Conservation (phyloP, 2,113 vertebrate genomes). For the Arvicanthis niloticus region DNA sequence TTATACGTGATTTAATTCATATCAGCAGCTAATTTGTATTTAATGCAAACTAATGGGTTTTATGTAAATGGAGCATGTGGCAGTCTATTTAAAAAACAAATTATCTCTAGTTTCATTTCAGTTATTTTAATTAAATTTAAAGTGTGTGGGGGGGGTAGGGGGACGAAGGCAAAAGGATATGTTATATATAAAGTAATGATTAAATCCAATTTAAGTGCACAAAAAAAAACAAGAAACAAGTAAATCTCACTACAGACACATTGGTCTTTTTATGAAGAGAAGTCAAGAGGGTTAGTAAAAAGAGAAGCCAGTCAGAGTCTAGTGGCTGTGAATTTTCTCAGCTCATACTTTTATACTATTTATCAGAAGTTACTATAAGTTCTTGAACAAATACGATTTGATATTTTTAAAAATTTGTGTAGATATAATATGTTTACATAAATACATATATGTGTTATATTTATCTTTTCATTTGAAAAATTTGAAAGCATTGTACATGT, state of each 20-base stretch:
- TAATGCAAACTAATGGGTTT: constrained; percentile 92
- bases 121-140: constrained; percentile 93
- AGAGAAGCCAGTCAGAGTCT: constrained; percentile 29
- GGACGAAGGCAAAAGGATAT: constrained; percentile 82
- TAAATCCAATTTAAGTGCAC: constrained; percentile 87
- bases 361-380: neutral
- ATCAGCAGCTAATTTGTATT: constrained; percentile 92
- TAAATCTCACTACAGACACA: constrained; percentile 78
- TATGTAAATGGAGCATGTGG: constrained; percentile 93
- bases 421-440: constrained; percentile 26
- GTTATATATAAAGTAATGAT: constrained; percentile 87
- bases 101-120: constrained; percentile 92
- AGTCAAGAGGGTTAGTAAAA: constrained; percentile 54
- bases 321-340: constrained; percentile 11
- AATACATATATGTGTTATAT: neutral
- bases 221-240: constrained; percentile 84
- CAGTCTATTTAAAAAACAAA: constrained; percentile 93
- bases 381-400: neutral
- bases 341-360: neutral
- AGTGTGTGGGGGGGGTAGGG: constrained; percentile 77
- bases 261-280: constrained; percentile 79
- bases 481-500: neutral
- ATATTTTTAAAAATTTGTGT: neutral
- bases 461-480: constrained; percentile 3
- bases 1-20: constrained; percentile 91